Percentiles rank a stretch among this genome's conserved stretches.
Conservation (phyloP, 2,113 vertebrate genomes). For the Larimichthys polyactis region DNA sequence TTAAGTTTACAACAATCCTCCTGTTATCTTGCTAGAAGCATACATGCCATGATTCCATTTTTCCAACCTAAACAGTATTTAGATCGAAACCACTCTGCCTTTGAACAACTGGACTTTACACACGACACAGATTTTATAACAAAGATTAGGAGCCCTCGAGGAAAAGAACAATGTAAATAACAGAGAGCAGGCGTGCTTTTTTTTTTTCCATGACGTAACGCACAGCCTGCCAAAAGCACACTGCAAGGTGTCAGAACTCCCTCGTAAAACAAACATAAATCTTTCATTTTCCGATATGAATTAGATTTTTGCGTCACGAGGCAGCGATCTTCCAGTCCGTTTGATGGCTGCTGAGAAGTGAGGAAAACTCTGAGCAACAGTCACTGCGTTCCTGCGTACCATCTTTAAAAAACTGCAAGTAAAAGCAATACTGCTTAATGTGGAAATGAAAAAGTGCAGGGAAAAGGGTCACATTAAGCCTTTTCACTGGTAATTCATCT, state of each 20-base stretch:
- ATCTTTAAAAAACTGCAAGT: slow-evolving; percentile 35
- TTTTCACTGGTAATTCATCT: slow-evolving; percentile 30
- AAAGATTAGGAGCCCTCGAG: slow-evolving; percentile 59
- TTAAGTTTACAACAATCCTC: slow-evolving; percentile 30
- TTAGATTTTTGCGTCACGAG: slow-evolving; percentile 14
- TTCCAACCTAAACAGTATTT: slow-evolving; percentile 17
- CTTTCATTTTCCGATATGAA: slow-evolving; percentile 19
- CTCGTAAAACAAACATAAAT: slow-evolving; percentile 54
- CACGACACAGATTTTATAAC: slow-evolving; percentile 35
- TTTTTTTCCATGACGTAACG: slow-evolving; percentile 67
- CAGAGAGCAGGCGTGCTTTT: slow-evolving; percentile 59
- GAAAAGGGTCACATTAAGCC: slow-evolving; percentile 35
- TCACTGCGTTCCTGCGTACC: neutral
- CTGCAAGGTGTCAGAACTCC: slow-evolving; percentile 46
- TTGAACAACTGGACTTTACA: slow-evolving; percentile 22
- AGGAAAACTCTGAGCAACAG: slow-evolving; percentile 3
- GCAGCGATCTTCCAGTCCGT: neutral
- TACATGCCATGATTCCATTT: neutral
- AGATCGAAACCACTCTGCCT: slow-evolving; percentile 27
- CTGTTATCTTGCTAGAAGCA: slow-evolving; percentile 35
- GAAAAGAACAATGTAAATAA: slow-evolving; percentile 74
- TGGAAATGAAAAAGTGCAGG: slow-evolving; percentile 30
- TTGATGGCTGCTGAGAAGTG: slow-evolving; percentile 13
- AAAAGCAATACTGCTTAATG: slow-evolving; percentile 21
- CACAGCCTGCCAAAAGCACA: slow-evolving; percentile 29